Evolutionary conservation across 2,113 vertebrate species (phyloP).

Genomic region (Nerophis ophidion): DNA sequence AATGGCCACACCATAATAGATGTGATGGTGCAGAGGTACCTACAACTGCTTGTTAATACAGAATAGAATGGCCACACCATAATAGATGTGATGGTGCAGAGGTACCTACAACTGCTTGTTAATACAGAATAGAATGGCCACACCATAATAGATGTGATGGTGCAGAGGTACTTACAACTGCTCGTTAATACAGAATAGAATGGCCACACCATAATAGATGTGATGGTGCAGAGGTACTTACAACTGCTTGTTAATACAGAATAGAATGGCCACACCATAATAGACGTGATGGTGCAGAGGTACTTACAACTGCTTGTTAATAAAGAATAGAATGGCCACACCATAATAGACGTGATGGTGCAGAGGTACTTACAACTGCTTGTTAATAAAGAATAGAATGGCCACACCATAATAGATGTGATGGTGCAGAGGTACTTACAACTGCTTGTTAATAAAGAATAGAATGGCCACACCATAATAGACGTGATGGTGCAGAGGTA

Average conservation of each 20-base stretch:
- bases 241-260: slow-evolving; percentile 66
- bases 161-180: slow-evolving; percentile 66
- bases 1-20: not conserved
- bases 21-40: slow-evolving; percentile 31
- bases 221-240: slow-evolving; percentile 44
- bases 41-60: slow-evolving; percentile 68
- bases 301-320: slow-evolving; percentile 72
- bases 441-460: slow-evolving; percentile 65
- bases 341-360: not conserved
- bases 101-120: slow-evolving; percentile 71
- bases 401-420: not conserved
- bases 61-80: not conserved
- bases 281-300: not conserved
- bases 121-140: slow-evolving; percentile 17
- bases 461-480: not conserved
- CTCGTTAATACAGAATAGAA: slow-evolving; percentile 51
- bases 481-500: slow-evolving; percentile 9
- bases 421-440: slow-evolving; percentile 57
- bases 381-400: slow-evolving; percentile 38
- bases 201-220: not conserved
- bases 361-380: slow-evolving; percentile 70
- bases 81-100: not conserved
- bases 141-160: not conserved
- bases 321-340: not conserved
- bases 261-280: not conserved